phyloP scores from a whole-genome alignment of 30 jellyfish, hydroid and myxozoan genomes.

The Turritopsis dohrnii region DNA sequence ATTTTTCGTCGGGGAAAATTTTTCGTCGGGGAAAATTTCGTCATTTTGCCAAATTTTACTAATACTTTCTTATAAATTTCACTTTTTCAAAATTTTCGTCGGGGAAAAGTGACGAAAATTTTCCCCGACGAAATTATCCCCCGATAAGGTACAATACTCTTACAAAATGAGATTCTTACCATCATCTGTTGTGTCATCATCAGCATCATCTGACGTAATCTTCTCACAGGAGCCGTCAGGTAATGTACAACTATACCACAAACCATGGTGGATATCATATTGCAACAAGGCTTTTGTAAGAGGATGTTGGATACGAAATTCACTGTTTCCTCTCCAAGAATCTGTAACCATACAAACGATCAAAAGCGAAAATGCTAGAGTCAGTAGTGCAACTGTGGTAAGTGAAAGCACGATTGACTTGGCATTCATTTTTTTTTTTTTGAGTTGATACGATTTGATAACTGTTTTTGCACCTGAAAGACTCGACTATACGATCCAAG shows the following conservation, averaged over 20 bases:
- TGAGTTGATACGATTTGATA: not conserved
- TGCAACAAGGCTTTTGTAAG: not conserved
- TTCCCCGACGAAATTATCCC: too few species aligned
- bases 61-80: too few species aligned
- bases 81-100: too few species aligned
- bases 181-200: not conserved
- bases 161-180: too few species aligned
- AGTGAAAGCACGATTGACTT: not conserved
- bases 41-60: too few species aligned
- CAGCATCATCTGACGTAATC: not conserved
- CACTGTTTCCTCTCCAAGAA: slow-evolving; percentile 9
- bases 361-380: not conserved
- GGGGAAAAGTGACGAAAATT: too few species aligned
- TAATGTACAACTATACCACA: not conserved
- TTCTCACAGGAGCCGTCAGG: not conserved
- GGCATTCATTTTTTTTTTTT: not conserved
- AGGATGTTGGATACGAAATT: not conserved
- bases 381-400: not conserved
- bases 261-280: not conserved
- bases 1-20: too few species aligned
- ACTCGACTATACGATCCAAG: too few species aligned
- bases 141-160: too few species aligned
- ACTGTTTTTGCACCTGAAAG: too few species aligned
- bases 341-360: not conserved
- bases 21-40: too few species aligned